Evolutionary conservation across 2,888 invertebrate genomes (phyloP), one percentile per base, ranked within the genome.

Genomic region (Agonopterix subpropinquella): DNA sequence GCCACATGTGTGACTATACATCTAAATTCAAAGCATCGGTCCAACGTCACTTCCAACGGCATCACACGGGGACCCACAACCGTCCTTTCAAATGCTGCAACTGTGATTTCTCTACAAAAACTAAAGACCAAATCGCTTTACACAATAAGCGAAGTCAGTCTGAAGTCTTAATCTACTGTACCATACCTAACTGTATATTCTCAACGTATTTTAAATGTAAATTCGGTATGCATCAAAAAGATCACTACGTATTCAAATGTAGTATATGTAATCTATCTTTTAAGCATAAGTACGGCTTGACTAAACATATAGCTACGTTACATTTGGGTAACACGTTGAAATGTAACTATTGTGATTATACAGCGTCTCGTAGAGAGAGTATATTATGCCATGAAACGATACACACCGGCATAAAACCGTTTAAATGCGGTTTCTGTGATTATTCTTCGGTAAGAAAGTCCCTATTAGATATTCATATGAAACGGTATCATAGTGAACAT

Each of bases 41-140:
- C 0, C 82, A 80, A 49, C 63, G 82, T 0, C 84, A 85, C 47
- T 84, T 66, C 10, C 83, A 81, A 52, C 53, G 84, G 2, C 77
- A 71, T 13, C 84, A 85, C 52, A 81, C 80, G 0, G 74, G 73
- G 0, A 57, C 51, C 0, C 56, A 73, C 0, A 70, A 70, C 11
- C 54, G 73, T 2, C 84, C 84, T 0, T 85, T 74, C 49, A 77
- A 77, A 49, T 85, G 84, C 44, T 47, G 67, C 0, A 78, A 80
- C 43, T 85, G 84, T 45, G 78, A 77, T 28, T 84, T 82, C 41
- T 70, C 76, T 0, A 80, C 83, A 0, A 83, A 83, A 64, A 84
- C 83, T 0, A 79, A 80, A 56, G 84, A 85, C 10, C 78, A 81
- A 41, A 80, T 83, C 5, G 57, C 74, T 0, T 53, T 83, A 9